phyloP scores from a whole-genome alignment of 2,113 vertebrate species.

The Pitta sordida region DNA sequence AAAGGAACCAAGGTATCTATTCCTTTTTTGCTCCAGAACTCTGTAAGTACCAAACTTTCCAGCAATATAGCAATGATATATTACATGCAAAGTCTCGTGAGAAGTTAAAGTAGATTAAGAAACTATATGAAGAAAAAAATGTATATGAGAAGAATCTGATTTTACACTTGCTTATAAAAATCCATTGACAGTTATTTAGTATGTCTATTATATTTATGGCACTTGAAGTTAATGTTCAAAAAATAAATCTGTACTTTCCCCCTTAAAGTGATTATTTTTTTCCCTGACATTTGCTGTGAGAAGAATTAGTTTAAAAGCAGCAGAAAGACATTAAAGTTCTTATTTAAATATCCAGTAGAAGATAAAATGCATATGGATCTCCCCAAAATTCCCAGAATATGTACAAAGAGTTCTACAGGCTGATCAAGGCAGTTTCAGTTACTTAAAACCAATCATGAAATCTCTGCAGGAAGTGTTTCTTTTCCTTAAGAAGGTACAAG shows the following conservation, averaged over 20 bases:
- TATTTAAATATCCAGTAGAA: neutral
- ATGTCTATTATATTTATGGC: neutral
- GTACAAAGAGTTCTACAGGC: neutral
- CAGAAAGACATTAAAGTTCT: neutral
- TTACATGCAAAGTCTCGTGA: neutral
- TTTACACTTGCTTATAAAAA: neutral
- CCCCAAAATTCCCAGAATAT: neutral
- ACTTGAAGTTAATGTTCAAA: neutral
- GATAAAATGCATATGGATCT: neutral
- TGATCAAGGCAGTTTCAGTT: neutral
- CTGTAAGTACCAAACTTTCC: neutral
- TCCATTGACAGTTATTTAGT: neutral
- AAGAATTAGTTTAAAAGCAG: neutral
- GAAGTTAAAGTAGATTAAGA: neutral
- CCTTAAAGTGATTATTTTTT: neutral
- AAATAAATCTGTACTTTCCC: neutral
- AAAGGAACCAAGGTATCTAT: neutral
- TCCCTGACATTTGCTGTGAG: neutral
- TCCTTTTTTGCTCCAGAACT: neutral
- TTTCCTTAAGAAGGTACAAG: neutral
- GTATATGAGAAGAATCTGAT: neutral
- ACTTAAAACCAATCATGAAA: neutral
- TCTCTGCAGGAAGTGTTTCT: neutral
- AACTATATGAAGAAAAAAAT: neutral
- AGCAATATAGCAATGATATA: neutral